phyloP scores from a whole-genome alignment of 2,797 vertebrate genomes.

The Columba guinea region DNA sequence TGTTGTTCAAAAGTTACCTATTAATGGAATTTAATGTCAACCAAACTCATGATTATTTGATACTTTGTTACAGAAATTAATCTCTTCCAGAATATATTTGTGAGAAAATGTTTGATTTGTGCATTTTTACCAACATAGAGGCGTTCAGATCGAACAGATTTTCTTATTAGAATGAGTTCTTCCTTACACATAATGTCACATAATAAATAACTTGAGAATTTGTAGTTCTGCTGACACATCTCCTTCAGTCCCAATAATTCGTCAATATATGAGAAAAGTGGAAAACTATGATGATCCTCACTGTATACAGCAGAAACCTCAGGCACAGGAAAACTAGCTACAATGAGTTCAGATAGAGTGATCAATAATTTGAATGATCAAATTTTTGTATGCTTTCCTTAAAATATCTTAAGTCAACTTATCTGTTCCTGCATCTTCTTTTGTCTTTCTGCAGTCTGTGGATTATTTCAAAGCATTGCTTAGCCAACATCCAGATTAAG shows the following conservation, averaged over 20 bases:
- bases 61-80: not conserved
- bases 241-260: not conserved
- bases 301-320: not conserved
- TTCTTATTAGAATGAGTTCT: not conserved
- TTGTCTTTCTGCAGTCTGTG: not conserved
- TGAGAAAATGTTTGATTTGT: not conserved
- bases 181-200: not conserved
- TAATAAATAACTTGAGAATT: not conserved
- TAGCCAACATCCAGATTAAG: not conserved
- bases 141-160: not conserved
- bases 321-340: not conserved
- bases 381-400: not conserved
- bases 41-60: not conserved
- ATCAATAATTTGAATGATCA: not conserved
- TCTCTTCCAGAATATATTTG: not conserved
- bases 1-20: not conserved
- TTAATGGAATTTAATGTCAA: not conserved
- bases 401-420: not conserved
- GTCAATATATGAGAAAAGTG: not conserved
- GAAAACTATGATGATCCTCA: not conserved
- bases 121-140: not conserved
- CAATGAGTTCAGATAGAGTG: not conserved
- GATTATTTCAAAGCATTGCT: not conserved
- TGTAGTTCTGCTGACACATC: not conserved
- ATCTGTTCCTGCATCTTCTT: not conserved